Conservation (phyloP, 2,113 vertebrate species). For the Dicrurus megarhynchus region DNA sequence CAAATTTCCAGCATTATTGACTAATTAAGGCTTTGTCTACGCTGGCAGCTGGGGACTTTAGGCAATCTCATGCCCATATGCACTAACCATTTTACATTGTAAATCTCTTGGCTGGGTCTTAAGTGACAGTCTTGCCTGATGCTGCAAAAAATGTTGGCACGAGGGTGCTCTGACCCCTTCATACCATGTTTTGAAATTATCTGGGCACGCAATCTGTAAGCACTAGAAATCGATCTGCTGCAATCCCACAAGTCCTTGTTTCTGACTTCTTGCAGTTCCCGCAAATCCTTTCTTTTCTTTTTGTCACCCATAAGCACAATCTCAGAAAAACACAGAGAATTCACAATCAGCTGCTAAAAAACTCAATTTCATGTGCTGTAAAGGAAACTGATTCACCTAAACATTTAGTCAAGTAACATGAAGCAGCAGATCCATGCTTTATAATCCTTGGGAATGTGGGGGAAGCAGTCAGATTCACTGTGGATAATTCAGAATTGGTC, state of each 20-base stretch:
- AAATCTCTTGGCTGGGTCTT: conserved; percentile 67
- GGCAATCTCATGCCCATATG: conserved; percentile 63
- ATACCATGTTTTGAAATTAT: conserved; percentile 60
- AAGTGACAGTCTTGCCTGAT: conserved; percentile 69
- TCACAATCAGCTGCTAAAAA: not conserved
- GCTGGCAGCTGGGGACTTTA: conserved; percentile 60
- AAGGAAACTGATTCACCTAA: not conserved
- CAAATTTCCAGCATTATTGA: conserved; percentile 57
- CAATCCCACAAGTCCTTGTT: not conserved
- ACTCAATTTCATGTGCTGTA: not conserved
- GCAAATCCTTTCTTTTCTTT: not conserved
- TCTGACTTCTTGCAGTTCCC: not conserved
- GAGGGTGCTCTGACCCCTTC: conserved; percentile 61
- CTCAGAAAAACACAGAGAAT: not conserved
- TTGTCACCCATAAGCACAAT: not conserved
- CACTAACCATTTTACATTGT: conserved; percentile 68
- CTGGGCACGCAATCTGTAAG: conserved; percentile 54
- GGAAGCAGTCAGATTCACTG: not conserved
- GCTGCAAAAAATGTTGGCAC: conserved; percentile 65
- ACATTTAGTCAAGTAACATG: not conserved
- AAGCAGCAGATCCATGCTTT: not conserved
- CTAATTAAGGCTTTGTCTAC: conserved; percentile 61
- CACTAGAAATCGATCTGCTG: conserved; percentile 21
- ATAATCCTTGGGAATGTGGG: not conserved
- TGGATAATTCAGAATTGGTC: not conserved